phyloP scores from a whole-genome alignment of 2,113 vertebrate species.

The Stomatorhinus ivindoensis region DNA sequence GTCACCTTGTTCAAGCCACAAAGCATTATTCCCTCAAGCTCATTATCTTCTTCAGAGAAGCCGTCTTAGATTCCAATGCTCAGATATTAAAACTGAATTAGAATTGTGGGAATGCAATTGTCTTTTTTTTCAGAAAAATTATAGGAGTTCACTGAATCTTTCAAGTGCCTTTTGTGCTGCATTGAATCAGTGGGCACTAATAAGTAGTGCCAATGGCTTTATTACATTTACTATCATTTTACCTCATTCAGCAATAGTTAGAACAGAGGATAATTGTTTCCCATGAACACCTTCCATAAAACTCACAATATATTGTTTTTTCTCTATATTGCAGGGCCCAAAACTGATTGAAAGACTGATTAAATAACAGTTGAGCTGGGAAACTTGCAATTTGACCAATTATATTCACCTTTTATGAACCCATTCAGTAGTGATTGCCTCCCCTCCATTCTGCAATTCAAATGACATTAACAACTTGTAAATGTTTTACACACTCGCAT shows the following conservation, averaged over 20 bases:
- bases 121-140: slow-evolving; percentile 31
- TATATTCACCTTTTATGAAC: slow-evolving; percentile 25
- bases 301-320: neutral
- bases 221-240: neutral
- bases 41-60: slow-evolving; percentile 45
- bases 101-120: slow-evolving; percentile 42
- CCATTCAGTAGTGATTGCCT: slow-evolving; percentile 14
- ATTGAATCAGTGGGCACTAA: slow-evolving; percentile 25
- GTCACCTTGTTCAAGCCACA: slow-evolving; percentile 44
- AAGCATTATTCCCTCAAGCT: slow-evolving; percentile 51
- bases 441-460: slow-evolving; percentile 33
- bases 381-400: slow-evolving; percentile 5
- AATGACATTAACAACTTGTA: slow-evolving; percentile 46
- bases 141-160: slow-evolving; percentile 36
- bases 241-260: neutral
- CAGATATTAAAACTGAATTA: slow-evolving; percentile 50
- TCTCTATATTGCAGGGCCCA: neutral
- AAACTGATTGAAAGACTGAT: slow-evolving; percentile 26
- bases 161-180: slow-evolving; percentile 39
- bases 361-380: neutral
- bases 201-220: neutral
- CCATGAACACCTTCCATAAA: neutral
- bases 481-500: slow-evolving; percentile 50
- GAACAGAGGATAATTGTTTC: neutral
- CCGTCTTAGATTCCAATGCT: slow-evolving; percentile 52